Conservation (phyloP, 2,113 vertebrate species). For the Syngnathus typhle region DNA sequence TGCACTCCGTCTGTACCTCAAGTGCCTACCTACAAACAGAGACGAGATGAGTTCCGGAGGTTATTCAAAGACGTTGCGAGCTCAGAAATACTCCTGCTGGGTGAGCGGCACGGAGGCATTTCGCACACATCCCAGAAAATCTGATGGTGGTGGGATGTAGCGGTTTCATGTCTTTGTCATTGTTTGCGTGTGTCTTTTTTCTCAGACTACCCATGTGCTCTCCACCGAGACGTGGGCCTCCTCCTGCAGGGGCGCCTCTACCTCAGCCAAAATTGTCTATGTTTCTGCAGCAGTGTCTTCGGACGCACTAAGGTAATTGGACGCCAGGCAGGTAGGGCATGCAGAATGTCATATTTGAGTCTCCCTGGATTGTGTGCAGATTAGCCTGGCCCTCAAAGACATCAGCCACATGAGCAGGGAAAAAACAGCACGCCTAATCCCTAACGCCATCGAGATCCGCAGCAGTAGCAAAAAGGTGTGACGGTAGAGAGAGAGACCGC, state of each 20-base stretch:
- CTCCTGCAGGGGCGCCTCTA: slow-evolving; percentile 89
- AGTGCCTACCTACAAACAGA: slow-evolving; percentile 82
- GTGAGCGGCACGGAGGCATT: slow-evolving; percentile 62
- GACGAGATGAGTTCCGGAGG: slow-evolving; percentile 84
- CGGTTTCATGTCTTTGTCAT: no score
- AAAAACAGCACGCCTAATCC: slow-evolving; percentile 87
- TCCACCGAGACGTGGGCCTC: slow-evolving; percentile 82
- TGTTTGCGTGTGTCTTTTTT: background rate
- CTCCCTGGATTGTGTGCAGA: slow-evolving; percentile 59
- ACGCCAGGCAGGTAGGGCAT: background rate
- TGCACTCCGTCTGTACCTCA: slow-evolving; percentile 12
- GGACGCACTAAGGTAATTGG: slow-evolving; percentile 83
- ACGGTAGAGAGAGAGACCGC: background rate
- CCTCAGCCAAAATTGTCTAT: slow-evolving; percentile 86
- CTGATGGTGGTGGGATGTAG: no score
- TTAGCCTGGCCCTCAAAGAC: slow-evolving; percentile 79
- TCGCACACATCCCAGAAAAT: no score
- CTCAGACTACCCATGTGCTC: slow-evolving; percentile 86
- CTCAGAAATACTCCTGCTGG: slow-evolving; percentile 81
- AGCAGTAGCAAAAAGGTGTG: slow-evolving; percentile 82
- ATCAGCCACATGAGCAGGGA: slow-evolving; percentile 82
- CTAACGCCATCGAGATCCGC: slow-evolving; percentile 88
- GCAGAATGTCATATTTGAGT: background rate
- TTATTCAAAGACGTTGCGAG: slow-evolving; percentile 84
- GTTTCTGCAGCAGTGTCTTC: slow-evolving; percentile 95